Base-by-base conservation (phyloP, 2,113 vertebrate genomes). In the Irena cyanogastra region DNA sequence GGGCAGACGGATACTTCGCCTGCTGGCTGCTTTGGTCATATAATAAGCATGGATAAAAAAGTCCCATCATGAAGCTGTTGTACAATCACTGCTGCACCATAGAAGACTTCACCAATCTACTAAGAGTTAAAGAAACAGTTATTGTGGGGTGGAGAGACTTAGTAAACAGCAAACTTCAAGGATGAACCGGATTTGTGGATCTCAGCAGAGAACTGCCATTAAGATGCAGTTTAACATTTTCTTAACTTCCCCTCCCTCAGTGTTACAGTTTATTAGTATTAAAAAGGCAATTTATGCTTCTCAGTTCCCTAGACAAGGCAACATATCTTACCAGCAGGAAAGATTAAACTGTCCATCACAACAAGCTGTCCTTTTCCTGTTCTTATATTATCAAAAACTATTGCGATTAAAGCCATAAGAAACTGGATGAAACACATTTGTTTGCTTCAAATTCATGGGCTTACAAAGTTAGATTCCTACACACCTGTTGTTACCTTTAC, bases 341-440 rank as follows among this genome's bases (percentile, higher is more conserved):
- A 93, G 93, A 96, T 97, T 97, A 96, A 97, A 96, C 94, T 93
- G 89, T 93, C 95, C 53, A 94, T 97, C 98, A 97, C 8, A 85
- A 95, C 47, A 87, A 56, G 3, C 59, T 94, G 79, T 87, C 89
- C 88, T 95, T 95, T 87, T 72, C 18, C 10, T 33, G n/a, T 78
- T 74, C 59, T 94, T 93, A 44, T 78, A 68, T 37, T 75, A 87
- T 37, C 50, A 78, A 70, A 91, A 76, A 14, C 83, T 27, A 4
- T 27, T 64, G 89, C 95, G 83, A 95, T 76, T 91, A 84, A 74
- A 93, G 61, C 71, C 89, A 53, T 49, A 65, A 72, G 80, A 89
- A 27, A 65, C 37, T n/a, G 23, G 35, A 84, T 31, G 20, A 93
- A 85, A 86, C n/a, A 28, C 42, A 77, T 87, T 91, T 31, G 72